Conservation (phyloP, 2,113 vertebrate genomes). For the Nothobranchius kuhntae region DNA sequence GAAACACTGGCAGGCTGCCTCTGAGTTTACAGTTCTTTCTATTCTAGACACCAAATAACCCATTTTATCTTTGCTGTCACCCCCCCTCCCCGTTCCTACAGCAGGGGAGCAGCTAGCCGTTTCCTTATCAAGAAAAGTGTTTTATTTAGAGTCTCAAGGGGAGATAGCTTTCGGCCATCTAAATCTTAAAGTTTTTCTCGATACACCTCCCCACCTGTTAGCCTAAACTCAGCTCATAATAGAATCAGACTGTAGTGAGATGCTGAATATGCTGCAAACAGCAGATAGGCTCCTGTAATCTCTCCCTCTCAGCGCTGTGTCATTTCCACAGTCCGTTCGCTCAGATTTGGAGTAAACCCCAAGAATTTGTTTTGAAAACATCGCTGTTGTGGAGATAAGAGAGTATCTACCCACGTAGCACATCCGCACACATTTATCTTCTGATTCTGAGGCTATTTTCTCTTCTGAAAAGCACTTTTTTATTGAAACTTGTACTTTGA, state of each 20-base stretch:
- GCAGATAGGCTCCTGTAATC: slow-evolving; percentile 26
- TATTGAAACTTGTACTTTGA: slow-evolving; percentile 29
- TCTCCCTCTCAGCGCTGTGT: slow-evolving; percentile 7
- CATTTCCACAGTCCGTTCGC: neutral
- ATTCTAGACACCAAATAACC: slow-evolving; percentile 62
- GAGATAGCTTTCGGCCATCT: slow-evolving; percentile 44
- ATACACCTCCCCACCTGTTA: slow-evolving; percentile 28
- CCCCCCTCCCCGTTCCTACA: slow-evolving; percentile 53
- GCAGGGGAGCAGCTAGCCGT: slow-evolving; percentile 44
- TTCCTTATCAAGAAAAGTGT: slow-evolving; percentile 61
- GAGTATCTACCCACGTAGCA: neutral
- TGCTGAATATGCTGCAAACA: slow-evolving; percentile 11
- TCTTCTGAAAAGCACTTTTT: slow-evolving; percentile 22
- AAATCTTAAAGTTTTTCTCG: slow-evolving; percentile 47
- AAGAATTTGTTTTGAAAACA: slow-evolving; percentile 11
- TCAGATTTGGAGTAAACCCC: neutral
- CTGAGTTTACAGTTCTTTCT: slow-evolving; percentile 61
- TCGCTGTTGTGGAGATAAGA: slow-evolving; percentile 10
- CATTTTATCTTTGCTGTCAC: slow-evolving; percentile 72
- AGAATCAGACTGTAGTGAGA: slow-evolving; percentile 12
- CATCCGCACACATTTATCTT: slow-evolving; percentile 1
- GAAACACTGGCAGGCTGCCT: slow-evolving; percentile 63
- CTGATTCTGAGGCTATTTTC: neutral
- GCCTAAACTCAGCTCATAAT: slow-evolving; percentile 18
- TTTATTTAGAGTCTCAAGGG: slow-evolving; percentile 52